Percentiles rank a stretch among this genome's conserved stretches.
phyloP scores from a whole-genome alignment of 2,113 vertebrate species.

The Odocoileus virginianus region DNA sequence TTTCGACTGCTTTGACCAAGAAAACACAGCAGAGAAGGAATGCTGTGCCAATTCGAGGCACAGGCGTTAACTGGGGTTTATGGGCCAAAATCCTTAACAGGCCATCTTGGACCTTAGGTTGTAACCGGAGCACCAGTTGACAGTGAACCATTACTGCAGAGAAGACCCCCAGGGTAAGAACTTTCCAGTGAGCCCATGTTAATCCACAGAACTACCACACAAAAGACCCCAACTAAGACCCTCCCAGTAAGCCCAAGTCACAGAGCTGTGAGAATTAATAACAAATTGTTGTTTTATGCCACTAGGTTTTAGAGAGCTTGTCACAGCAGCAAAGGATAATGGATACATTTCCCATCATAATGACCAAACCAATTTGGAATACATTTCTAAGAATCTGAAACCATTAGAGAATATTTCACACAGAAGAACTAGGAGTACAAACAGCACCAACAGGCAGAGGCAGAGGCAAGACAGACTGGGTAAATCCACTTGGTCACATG shows the following conservation, averaged over 20 bases:
- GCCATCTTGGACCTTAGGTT: not conserved
- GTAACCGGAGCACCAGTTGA: not conserved
- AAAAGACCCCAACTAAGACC: not conserved
- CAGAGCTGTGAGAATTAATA: not conserved
- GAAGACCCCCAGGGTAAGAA: not conserved
- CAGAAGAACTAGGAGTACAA: not conserved
- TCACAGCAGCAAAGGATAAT: not conserved
- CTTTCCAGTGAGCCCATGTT: not conserved
- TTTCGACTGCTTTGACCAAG: not conserved
- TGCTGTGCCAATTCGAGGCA: not conserved
- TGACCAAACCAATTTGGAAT: not conserved
- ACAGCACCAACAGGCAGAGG: not conserved
- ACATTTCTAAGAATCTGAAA: slow-evolving; percentile 25
- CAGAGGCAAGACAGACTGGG: not conserved
- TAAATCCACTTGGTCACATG: not conserved
- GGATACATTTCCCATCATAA: not conserved
- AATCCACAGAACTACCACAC: not conserved
- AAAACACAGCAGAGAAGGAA: slow-evolving; percentile 1
- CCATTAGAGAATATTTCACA: not conserved
- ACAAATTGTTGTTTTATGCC: not conserved
- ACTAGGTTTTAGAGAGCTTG: not conserved
- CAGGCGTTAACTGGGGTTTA: not conserved
- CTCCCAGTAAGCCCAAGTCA: not conserved
- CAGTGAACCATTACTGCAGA: not conserved
- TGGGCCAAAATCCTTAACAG: not conserved